Base-by-base conservation (phyloP, 2,888 invertebrate species). In the Agrenia bidenticulata region DNA sequence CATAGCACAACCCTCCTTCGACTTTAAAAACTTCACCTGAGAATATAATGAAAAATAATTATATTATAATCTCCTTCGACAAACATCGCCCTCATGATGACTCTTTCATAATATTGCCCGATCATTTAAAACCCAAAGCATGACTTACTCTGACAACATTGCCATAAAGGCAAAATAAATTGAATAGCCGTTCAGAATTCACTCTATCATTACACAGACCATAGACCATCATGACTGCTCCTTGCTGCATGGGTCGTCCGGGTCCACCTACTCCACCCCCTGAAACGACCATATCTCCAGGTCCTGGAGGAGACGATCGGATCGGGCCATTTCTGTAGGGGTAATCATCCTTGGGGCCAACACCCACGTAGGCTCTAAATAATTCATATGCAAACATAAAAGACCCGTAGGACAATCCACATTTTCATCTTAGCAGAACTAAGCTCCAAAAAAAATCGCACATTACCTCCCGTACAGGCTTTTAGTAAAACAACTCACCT, bases 1-100 rank as follows among this genome's bases (percentile, higher is more conserved):
- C 98, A 99, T 99, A 53, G 97, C 97, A 63, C 97, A 95, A 73
- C 98, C 98, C 79, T 96, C 95, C 83, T 98, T 99, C 69, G 94
- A 94, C 83, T 96, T 95, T 81, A 99, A 83, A 83, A 98, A 99
- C 83, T 98, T 98, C 79, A 98, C 84, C 90, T 89, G 81, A 57
- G 69, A 58, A 55, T 51, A 27, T 39, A 61, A 49, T 15, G 17
- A 59, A 50, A 23, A 11, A 32, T 32, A 45, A 45, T 19, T 15
- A 17, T 45, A 45, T 45, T 17, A 11, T 45, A 45, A 11, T 15
- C 5, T 19, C 32, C 5, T 7, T 32, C 32, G 11, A 32, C 32
- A 7, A 32, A n/a, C 49, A 49, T 17, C n/a, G 49, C 13, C 49
- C 19, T 19, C n/a, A 15, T 49, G n/a, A n/a, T n/a, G n/a, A 11